These are phyloP conservation scores for Chydorus sphaericus DNA, from an alignment of 2,888 invertebrate species.

Conservation along the genomic window DNA sequence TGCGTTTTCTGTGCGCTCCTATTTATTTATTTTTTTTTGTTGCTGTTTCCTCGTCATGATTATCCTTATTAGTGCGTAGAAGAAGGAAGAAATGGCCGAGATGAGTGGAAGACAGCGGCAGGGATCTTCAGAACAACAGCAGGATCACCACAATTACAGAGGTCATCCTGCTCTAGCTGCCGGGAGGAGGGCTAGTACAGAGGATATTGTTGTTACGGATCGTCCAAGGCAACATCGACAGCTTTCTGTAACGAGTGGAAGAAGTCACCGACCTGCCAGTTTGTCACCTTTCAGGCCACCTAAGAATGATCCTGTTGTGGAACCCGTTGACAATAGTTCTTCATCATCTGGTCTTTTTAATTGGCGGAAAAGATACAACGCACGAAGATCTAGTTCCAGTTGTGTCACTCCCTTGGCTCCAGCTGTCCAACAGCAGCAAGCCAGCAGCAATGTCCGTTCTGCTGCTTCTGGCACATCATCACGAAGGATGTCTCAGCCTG, in stretches of 20 bases:
- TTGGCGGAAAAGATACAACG: not conserved
- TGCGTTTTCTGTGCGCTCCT: not conserved
- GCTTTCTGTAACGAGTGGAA: not conserved
- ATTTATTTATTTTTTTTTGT: not conserved
- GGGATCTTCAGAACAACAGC: not conserved
- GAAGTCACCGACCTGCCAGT: constrained; percentile 10
- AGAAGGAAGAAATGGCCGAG: not conserved
- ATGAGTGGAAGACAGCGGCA: not conserved
- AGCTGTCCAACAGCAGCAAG: not conserved
- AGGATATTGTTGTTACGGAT: too few species aligned
- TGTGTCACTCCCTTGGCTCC: not conserved
- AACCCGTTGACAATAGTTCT: not conserved
- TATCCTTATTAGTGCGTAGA: too few species aligned
- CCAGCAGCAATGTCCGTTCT: not conserved
- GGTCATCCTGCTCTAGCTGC: too few species aligned
- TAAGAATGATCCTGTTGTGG: too few species aligned
- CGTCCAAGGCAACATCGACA: not conserved
- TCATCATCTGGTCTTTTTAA: not conserved
- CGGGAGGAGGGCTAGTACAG: too few species aligned
- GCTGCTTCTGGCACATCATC: not conserved
- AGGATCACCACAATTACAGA: not conserved
- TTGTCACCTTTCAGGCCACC: constrained; percentile 10
- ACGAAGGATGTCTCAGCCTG: constrained; percentile 1
- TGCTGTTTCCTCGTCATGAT: not conserved
- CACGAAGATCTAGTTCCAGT: not conserved